Conservation (phyloP, 2,113 vertebrate species). For the Anolis sagrei region DNA sequence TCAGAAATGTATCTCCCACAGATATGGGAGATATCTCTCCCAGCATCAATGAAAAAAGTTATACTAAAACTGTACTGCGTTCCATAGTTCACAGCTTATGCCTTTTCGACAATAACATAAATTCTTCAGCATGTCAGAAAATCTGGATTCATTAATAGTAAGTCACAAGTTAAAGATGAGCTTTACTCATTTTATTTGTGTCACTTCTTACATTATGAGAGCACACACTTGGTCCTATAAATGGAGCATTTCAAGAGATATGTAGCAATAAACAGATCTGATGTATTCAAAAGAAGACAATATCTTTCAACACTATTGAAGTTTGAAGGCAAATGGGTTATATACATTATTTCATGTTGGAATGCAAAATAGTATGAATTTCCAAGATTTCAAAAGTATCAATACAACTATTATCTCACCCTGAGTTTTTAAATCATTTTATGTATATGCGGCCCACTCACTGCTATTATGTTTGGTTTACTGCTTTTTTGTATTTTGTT, state of each 20-base stretch:
- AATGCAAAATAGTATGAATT: not conserved
- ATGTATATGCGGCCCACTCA: too few species aligned
- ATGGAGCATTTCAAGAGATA: not conserved
- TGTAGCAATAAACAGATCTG: constrained; percentile 8
- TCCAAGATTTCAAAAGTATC: not conserved
- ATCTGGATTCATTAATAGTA: not conserved
- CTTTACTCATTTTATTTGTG: too few species aligned
- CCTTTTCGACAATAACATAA: rapidly evolving
- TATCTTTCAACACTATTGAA: constrained; percentile 10
- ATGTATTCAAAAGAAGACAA: not conserved
- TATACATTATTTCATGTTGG: not conserved
- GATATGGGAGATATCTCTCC: too few species aligned
- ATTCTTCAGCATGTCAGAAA: not conserved
- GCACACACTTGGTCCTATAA: constrained; percentile 1
- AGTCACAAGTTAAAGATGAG: not conserved
- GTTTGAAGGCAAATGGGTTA: not conserved
- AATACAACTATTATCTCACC: not conserved
- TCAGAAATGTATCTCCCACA: too few species aligned
- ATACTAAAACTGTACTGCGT: not conserved
- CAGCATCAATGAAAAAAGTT: not conserved
- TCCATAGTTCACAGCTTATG: not conserved
- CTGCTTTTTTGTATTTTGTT: too few species aligned
- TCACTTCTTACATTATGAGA: not conserved
- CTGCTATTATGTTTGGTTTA: too few species aligned
- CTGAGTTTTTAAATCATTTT: too few species aligned